Evolutionary conservation across 2,888 invertebrate species (phyloP), one percentile per base, ranked within the genome.

Genomic region (Drosophila neotestacea): DNA sequence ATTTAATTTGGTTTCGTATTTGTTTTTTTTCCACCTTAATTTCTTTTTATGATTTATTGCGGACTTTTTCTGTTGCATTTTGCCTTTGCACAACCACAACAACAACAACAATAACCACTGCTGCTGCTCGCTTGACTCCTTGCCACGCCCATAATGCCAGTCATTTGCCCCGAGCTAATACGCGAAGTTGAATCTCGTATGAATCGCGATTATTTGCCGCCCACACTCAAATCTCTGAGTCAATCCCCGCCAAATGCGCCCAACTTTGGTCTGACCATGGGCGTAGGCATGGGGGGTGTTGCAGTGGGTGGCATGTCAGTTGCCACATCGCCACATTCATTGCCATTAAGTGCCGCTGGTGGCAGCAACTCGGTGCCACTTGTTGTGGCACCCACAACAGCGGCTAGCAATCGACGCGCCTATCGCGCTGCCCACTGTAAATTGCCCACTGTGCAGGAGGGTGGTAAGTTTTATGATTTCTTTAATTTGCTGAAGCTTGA

Each of bases 151-250:
- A 44, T 39, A 48, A 22, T 41, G 48, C 34, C 94, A 97, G 97
- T 96, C 90, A 97, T 97, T 93, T 96, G 96, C 92, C 96, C 97
- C 77, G 97, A 97, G 92, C 94, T 97, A 93, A 96, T 97, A 84
- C 95, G 96, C 95, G 97, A 97, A 92, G 97, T 97, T 81, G 97
- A 97, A 93, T 95, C 96, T 85, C 95, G 97, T 91, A 97, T 97
- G 97, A 96, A 96, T 91, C 94, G 95, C 81, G 95, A 96, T 90
- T 96, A 96, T 92, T 94, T 96, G 88, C 96, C 96, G 59, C 95
- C 96, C 70, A 95, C 95, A 52, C 83, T 93, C 56, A 92, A 92
- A 86, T 91, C 59, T 72, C 91, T 76, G 72, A 92, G 84, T 78
- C 92, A 92, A 77, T 91, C 89, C 74, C 89, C 91, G 64, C 90